A percentile compares a stretch with the other conserved stretches of the same genome.
Conservation (phyloP, 2,888 invertebrate species). For the Cephus pygmeus region DNA sequence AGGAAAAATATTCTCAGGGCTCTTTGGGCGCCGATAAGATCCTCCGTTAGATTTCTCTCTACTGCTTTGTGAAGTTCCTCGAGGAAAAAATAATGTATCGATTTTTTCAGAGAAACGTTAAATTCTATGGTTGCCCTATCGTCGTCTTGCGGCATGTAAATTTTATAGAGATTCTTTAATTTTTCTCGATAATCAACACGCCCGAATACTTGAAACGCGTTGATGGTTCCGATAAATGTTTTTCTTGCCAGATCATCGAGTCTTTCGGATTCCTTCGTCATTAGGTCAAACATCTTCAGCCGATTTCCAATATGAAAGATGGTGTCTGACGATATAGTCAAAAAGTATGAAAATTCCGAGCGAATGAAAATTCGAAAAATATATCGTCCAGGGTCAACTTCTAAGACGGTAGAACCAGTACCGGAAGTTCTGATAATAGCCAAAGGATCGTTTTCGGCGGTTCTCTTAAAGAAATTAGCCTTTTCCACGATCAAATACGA, state of each 20-base stretch:
- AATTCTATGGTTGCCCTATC: background rate
- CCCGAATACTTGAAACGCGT: constrained; percentile 41
- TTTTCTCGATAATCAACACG: constrained; percentile 19
- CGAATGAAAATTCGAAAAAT: constrained; percentile 37
- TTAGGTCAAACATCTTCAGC: constrained; percentile 38
- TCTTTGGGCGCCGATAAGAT: constrained; percentile 13
- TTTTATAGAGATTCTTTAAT: constrained; percentile 34
- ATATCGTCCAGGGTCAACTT: constrained; percentile 43
- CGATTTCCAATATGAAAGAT: constrained; percentile 41
- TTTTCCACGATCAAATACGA: constrained; percentile 33
- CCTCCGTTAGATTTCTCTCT: constrained; percentile 6
- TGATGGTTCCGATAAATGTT: constrained; percentile 24
- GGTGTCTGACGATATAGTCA: constrained; percentile 41
- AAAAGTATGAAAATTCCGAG: constrained; percentile 26
- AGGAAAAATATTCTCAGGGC: constrained; percentile 44
- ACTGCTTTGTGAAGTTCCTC: constrained; percentile 27
- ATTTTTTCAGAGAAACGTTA: constrained; percentile 21
- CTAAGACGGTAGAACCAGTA: constrained; percentile 37
- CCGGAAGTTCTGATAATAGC: constrained; percentile 25
- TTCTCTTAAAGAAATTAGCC: constrained; percentile 34
- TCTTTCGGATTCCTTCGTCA: constrained; percentile 40
- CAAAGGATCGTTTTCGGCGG: constrained; percentile 10
- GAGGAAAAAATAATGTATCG: constrained; percentile 23
- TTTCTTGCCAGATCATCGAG: constrained; percentile 24
- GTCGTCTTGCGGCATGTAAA: constrained; percentile 35